A percentile compares a stretch with the other conserved stretches of the same genome.
These are phyloP conservation scores for Nesometra sesokonis DNA, from an alignment of 35 echinoderm and acorn worm species.

Conservation along the genomic window DNA sequence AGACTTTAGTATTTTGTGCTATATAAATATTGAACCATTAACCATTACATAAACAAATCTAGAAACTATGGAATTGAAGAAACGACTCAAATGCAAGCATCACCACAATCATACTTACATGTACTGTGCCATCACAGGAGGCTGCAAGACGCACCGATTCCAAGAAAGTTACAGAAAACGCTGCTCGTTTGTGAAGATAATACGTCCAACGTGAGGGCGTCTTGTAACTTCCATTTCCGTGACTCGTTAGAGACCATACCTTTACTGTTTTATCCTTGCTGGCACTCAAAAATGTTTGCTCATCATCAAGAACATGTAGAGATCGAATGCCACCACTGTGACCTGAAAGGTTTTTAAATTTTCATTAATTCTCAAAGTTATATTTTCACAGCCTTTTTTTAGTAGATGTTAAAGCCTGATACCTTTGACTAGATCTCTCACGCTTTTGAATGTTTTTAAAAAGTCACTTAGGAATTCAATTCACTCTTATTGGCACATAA, in stretches of 20 bases:
- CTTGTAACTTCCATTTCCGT: constrained; percentile 61
- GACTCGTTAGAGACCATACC: constrained; percentile 86
- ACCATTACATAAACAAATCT: too few species aligned
- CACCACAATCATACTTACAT: constrained; percentile 73
- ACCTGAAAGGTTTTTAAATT: constrained; percentile 19
- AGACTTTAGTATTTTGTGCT: too few species aligned
- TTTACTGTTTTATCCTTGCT: constrained; percentile 96
- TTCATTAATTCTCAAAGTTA: background rate
- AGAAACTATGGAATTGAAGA: too few species aligned
- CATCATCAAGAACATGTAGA: constrained; percentile 68
- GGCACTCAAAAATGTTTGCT: constrained; percentile 83
- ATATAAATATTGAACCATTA: too few species aligned
- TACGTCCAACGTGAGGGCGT: constrained; percentile 59
- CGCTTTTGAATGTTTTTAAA: too few species aligned
- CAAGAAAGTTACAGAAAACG: constrained; percentile 77
- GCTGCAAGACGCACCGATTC: constrained; percentile 79
- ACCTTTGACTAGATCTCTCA: too few species aligned
- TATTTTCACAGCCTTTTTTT: too few species aligned
- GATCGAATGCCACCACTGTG: constrained; percentile 57
- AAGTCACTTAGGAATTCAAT: too few species aligned
- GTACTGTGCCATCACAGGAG: constrained; percentile 86
- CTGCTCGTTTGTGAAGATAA: constrained; percentile 70
- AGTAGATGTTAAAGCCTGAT: too few species aligned
- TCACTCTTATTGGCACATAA: too few species aligned
- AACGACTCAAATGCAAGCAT: too few species aligned